Evolutionary conservation across 1,140 invertebrate genomes (phyloP).

Genomic region (Steinernema feltiae): DNA sequence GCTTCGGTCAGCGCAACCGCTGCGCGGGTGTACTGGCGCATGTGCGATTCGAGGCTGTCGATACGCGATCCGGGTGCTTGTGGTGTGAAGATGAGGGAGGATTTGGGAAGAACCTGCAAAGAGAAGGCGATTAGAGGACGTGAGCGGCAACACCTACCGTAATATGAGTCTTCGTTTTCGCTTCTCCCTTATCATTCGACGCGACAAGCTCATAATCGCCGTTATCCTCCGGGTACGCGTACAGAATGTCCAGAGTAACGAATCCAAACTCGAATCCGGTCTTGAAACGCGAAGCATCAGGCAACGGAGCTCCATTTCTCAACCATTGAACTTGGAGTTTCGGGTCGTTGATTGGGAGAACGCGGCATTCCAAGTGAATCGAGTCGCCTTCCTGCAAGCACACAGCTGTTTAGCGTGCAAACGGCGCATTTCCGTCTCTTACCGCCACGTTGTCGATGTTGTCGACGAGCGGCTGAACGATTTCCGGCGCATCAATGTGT

Average conservation of each 20-base stretch:
- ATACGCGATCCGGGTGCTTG: constrained; percentile 45
- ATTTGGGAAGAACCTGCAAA: constrained; percentile 31
- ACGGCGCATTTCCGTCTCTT: neutral
- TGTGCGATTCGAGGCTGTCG: constrained; percentile 51
- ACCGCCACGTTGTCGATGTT: constrained; percentile 70
- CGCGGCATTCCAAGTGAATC: constrained; percentile 86
- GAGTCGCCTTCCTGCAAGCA: constrained; percentile 73
- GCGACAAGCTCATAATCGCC: constrained; percentile 53
- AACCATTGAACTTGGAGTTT: constrained; percentile 93
- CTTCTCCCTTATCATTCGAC: constrained; percentile 52
- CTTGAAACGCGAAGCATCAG: constrained; percentile 48
- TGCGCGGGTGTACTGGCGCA: constrained; percentile 50
- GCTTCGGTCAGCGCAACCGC: constrained; percentile 43
- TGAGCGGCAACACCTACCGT: no score
- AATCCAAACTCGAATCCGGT: constrained; percentile 55
- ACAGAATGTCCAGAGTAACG: constrained; percentile 54
- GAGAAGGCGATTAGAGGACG: neutral
- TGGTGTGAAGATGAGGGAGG: constrained; percentile 44
- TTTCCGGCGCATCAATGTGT: constrained; percentile 43
- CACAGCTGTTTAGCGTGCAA: neutral
- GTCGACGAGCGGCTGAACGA: constrained; percentile 65
- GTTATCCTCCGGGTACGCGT: constrained; percentile 54
- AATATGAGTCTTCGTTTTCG: constrained; percentile 44
- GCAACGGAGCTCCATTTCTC: constrained; percentile 64
- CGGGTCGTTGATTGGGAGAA: constrained; percentile 89